Evolutionary conservation across 2,888 invertebrate species (phyloP), one percentile per base, ranked within the genome.

Genomic region (Hypomecis atomaria): DNA sequence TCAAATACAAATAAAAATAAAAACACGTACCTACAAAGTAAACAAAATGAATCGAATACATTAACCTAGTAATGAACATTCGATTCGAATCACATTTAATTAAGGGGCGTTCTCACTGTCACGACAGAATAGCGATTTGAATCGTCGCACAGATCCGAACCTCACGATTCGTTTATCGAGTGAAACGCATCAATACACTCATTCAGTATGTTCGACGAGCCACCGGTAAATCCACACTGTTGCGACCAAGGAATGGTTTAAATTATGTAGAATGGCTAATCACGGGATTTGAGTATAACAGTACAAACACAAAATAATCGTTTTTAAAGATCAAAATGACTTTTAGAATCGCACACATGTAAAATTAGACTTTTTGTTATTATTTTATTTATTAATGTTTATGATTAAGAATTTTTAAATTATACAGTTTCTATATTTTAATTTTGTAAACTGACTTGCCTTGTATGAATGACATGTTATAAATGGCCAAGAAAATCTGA

Each of bases 121-220:
- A 83, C 82, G 81, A 81, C 79, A 76, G 77, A 79, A 75, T 70
- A 72, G 52, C 48, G 52, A 73, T 76, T 74, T 72, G 67, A 71
- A 72, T 71, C 72, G 59, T 56, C 68, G 62, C 76, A 77, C 77
- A 68, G 86, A 87, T 88, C 79, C 82, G 71, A 73, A 55, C 78
- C 84, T 86, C 88, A 88, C 87, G 89, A 86, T 84, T 82, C 79
- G 69, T 81, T 84, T 87, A 89, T 89, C 88, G 78, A 78, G 74
- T 75, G 74, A 71, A 76, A 83, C 75, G 82, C 83, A 88, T 88
- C 86, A 79, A 82, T 87, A 82, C 79, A 81, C 81, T 81, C 82
- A 79, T 85, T 84, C 81, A 77, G 71, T 77, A 75, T 76, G 76
- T 82, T 81, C 79, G 79, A 84, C 80, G 79, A 81, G 78, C 77